A percentile compares a stretch with the other conserved stretches of the same genome.
Conservation (phyloP, 2,888 invertebrate genomes). For the Tinea pellionella region DNA sequence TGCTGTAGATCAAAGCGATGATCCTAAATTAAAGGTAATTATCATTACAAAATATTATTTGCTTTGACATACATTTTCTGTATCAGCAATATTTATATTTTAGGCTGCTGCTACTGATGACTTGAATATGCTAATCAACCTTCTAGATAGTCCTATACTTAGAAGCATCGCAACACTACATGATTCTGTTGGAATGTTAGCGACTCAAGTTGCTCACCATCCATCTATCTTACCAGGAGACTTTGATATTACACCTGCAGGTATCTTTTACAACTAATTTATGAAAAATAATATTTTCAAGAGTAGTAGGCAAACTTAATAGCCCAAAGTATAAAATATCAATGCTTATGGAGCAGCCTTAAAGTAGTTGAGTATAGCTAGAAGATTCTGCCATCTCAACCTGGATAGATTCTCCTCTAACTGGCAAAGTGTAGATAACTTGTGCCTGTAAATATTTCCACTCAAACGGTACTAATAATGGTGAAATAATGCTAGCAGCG, state of each 20-base stretch:
- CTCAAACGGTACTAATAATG: too few relatives aligned
- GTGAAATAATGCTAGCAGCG: too few relatives aligned
- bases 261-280: conserved; percentile 43
- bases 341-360: too few relatives aligned
- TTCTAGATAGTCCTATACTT: conserved; percentile 91
- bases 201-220: conserved; percentile 88
- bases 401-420: too few relatives aligned
- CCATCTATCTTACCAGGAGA: conserved; percentile 93
- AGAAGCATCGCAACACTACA: conserved; percentile 90
- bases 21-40: conserved; percentile 79
- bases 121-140: conserved; percentile 82
- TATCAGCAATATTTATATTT: conserved; percentile 17
- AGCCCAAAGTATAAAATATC: too few relatives aligned
- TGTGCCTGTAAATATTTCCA: too few relatives aligned
- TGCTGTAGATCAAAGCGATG: conserved; percentile 85
- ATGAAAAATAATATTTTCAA: too few relatives aligned
- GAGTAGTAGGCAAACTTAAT: too few relatives aligned
- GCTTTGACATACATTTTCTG: too few relatives aligned
- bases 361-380: too few relatives aligned
- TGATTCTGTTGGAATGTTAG: conserved; percentile 89
- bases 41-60: conserved; percentile 14
- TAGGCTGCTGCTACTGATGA: conserved; percentile 76
- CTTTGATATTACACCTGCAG: conserved; percentile 90
- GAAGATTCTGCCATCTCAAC: too few relatives aligned
- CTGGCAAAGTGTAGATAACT: too few relatives aligned